A percentile compares a stretch with the other conserved stretches of the same genome.
Conservation (phyloP, 1,140 invertebrate genomes). For the Drosophila ficusphila region DNA sequence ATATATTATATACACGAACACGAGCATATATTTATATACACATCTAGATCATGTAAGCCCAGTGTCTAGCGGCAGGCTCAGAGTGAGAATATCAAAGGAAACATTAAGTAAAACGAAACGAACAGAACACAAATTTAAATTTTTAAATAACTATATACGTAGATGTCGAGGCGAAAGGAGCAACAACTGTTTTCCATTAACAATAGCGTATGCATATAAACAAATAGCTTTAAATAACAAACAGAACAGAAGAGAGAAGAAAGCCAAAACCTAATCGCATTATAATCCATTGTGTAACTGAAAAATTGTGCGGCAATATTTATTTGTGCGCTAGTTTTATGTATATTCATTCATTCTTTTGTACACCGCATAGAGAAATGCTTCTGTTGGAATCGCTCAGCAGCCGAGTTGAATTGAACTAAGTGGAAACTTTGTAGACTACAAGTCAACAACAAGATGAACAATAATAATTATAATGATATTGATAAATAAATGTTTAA, state of each 20-base stretch:
- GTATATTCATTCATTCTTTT: conserved; percentile 46
- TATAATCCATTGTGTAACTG: conserved; percentile 25
- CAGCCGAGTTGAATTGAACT: conserved; percentile 33
- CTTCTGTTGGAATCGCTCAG: conserved; percentile 57
- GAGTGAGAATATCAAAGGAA: conserved; percentile 67
- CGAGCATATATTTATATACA: conserved; percentile 51
- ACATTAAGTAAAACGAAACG: conserved; percentile 25
- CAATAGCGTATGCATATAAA: conserved; percentile 72
- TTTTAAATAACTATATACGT: conserved; percentile 50
- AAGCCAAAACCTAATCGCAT: conserved; percentile 28
- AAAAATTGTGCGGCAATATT: conserved; percentile 35
- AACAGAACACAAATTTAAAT: conserved; percentile 47
- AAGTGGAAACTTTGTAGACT: conserved; percentile 73
- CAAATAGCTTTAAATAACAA: conserved; percentile 77
- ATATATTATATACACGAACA: conserved; percentile 44
- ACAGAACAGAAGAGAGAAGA: background rate
- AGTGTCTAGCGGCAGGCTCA: conserved; percentile 75
- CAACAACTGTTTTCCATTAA: conserved; percentile 74
- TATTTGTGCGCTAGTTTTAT: conserved; percentile 46
- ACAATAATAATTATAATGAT: conserved; percentile 77
- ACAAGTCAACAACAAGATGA: conserved; percentile 58
- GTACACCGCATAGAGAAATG: conserved; percentile 39
- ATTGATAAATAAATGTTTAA: conserved; percentile 60
- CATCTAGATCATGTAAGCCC: conserved; percentile 61
- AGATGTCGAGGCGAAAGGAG: conserved; percentile 28